phyloP scores from a whole-genome alignment of 2,797 vertebrate genomes.

The Garrulus glandarius region DNA sequence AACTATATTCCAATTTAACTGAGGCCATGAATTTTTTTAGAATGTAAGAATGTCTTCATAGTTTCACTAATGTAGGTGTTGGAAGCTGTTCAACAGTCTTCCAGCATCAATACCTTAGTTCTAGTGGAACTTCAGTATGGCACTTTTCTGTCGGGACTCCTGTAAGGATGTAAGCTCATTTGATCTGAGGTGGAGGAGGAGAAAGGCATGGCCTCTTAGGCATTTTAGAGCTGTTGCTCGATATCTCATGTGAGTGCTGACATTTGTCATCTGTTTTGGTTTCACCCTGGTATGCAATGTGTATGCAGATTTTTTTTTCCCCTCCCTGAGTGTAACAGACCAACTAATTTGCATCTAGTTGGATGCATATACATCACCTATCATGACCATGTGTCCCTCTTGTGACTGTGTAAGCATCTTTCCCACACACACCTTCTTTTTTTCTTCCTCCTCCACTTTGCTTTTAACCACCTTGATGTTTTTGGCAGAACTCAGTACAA shows the following conservation, averaged over 20 bases:
- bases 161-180: not conserved
- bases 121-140: not conserved
- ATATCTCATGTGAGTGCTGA: not conserved
- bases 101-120: not conserved
- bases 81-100: not conserved
- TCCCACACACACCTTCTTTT: rapidly evolving
- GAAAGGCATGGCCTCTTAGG: not conserved
- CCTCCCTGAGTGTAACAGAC: not conserved
- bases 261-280: not conserved
- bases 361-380: not conserved
- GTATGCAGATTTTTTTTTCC: not conserved
- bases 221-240: not conserved
- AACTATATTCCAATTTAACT: not conserved
- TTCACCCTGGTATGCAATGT: not conserved
- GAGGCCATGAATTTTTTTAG: not conserved
- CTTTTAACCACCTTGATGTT: not conserved
- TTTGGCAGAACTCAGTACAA: not conserved
- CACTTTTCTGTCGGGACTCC: not conserved
- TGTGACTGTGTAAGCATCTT: not conserved
- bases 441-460: not conserved
- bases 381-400: not conserved
- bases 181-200: not conserved
- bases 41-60: not conserved
- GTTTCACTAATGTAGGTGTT: not conserved
- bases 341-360: not conserved